These are phyloP conservation scores for Cerastoderma edule DNA, from an alignment of 2,888 invertebrate species.

Conservation along the genomic window DNA sequence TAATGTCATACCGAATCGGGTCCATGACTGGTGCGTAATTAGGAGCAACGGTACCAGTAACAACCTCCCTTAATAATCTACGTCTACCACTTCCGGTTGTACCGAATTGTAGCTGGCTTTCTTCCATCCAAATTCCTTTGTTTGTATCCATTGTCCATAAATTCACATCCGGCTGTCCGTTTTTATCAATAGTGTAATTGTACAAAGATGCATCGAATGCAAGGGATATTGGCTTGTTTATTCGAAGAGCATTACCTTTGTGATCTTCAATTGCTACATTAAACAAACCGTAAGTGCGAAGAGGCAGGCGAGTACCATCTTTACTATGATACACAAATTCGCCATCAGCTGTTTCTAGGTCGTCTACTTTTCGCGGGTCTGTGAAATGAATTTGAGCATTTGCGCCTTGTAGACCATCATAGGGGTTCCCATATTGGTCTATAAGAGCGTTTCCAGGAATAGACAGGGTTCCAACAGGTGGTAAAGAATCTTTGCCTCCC, in stretches of 20 bases:
- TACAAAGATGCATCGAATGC: conserved; percentile 25
- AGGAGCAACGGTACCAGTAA: background rate
- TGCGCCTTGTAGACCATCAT: conserved; percentile 15
- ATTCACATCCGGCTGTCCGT: conserved; percentile 29
- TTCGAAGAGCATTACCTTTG: conserved; percentile 14
- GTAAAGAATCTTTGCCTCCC: background rate
- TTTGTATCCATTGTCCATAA: conserved; percentile 35
- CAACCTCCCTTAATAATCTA: conserved; percentile 2
- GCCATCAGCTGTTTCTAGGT: conserved; percentile 37
- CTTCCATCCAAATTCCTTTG: conserved; percentile 39
- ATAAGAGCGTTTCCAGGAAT: conserved; percentile 29
- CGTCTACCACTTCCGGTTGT: background rate
- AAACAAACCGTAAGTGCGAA: conserved; percentile 32
- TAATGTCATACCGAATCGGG: background rate
- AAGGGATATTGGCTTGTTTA: conserved; percentile 22
- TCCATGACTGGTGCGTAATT: background rate
- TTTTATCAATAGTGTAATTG: conserved; percentile 25
- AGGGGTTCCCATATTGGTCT: conserved; percentile 26
- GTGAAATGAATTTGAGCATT: conserved; percentile 32
- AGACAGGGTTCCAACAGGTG: conserved; percentile 1
- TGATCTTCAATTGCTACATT: conserved; percentile 13
- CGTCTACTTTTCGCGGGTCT: conserved; percentile 27
- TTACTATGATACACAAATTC: conserved; percentile 27
- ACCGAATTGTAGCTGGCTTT: conserved; percentile 4
- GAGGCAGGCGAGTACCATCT: conserved; percentile 24